A percentile compares a stretch with the other conserved stretches of the same genome.
phyloP scores from a whole-genome alignment of 2,888 invertebrate genomes.

The Andrena trimmerana region DNA sequence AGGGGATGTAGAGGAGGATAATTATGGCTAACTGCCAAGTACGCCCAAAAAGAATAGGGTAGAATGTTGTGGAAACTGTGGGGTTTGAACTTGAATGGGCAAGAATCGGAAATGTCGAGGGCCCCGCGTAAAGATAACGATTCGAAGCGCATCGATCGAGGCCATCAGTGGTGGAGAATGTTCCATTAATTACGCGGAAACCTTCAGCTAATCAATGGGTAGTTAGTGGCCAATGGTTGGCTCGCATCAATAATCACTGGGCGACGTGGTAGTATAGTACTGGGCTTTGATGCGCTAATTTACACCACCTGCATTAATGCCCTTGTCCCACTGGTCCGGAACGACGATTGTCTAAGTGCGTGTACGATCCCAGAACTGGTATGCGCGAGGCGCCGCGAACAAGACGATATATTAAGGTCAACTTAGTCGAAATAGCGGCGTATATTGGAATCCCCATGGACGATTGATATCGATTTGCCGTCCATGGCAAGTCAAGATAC shows the following conservation, averaged over 20 bases:
- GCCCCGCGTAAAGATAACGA: slow-evolving; percentile 19
- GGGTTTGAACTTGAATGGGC: background rate
- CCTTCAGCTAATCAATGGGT: slow-evolving; percentile 83
- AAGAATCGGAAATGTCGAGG: background rate
- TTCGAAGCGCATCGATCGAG: slow-evolving; percentile 38
- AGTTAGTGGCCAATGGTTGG: slow-evolving; percentile 82
- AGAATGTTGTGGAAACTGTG: background rate
- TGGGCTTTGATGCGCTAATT: slow-evolving; percentile 81
- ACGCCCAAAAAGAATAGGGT: background rate
- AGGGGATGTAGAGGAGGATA: background rate
- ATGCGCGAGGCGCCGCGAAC: slow-evolving; percentile 46
- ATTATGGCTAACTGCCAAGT: background rate
- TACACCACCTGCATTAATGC: slow-evolving; percentile 79
- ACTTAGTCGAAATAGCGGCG: slow-evolving; percentile 28
- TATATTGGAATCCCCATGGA: slow-evolving; percentile 19
- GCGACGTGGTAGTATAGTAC: slow-evolving; percentile 72
- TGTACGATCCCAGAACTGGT: slow-evolving; percentile 54
- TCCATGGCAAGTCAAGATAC: background rate
- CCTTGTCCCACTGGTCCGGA: slow-evolving; percentile 68
- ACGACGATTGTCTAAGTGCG: slow-evolving; percentile 72
- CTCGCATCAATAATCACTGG: slow-evolving; percentile 82
- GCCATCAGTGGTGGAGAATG: slow-evolving; percentile 72
- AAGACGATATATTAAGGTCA: slow-evolving; percentile 62
- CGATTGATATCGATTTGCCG: slow-evolving; percentile 11
- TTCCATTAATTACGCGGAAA: slow-evolving; percentile 82